Evolutionary conservation across 2,888 invertebrate genomes (phyloP).

Genomic region (Unio delphinus): DNA sequence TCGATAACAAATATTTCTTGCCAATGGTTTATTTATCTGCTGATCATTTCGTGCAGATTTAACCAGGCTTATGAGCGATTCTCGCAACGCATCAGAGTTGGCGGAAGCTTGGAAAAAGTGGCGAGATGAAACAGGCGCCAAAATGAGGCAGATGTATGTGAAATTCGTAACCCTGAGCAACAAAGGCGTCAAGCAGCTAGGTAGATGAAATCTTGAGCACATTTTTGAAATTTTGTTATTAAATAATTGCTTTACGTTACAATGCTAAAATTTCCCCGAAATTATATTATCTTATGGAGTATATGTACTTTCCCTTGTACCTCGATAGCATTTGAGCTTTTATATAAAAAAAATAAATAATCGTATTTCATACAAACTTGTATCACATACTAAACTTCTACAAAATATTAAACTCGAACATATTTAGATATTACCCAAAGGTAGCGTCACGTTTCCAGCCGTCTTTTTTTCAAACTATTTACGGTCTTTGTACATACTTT

Average conservation of each 20-base stretch:
- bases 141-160: conserved; percentile 83
- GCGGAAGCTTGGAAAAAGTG: conserved; percentile 87
- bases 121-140: conserved; percentile 85
- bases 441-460: no score
- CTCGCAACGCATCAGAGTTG: conserved; percentile 81
- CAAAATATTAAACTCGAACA: no score
- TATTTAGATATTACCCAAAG: no score
- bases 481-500: no score
- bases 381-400: no score
- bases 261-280: no score
- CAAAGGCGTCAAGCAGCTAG: conserved; percentile 77
- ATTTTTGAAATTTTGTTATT: not conserved
- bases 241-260: no score
- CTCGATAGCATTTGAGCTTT: not conserved
- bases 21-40: not conserved
- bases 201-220: conserved; percentile 18
- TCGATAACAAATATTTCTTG: no score
- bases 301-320: no score
- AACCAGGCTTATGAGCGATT: conserved; percentile 52
- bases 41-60: conserved; percentile 43
- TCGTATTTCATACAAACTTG: no score
- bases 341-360: not conserved
- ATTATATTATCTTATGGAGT: no score
- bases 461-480: no score
- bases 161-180: conserved; percentile 86